These are phyloP conservation scores for Falco cherrug DNA, from an alignment of 2,797 vertebrate genomes.

Conservation along the genomic window DNA sequence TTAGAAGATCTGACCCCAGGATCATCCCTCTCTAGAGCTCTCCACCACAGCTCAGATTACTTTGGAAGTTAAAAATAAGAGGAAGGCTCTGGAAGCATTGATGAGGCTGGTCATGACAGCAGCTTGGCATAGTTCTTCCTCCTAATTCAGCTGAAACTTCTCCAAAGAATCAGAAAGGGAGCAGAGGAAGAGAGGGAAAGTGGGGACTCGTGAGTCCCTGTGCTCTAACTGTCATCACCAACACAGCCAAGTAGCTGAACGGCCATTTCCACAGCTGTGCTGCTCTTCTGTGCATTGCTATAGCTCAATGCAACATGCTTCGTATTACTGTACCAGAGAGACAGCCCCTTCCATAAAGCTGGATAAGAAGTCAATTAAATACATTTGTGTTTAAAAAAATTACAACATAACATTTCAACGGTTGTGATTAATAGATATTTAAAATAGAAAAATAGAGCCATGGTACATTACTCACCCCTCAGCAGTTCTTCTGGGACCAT, in stretches of 20 bases:
- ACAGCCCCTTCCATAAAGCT: conserved; percentile 10
- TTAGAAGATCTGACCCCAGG: background rate
- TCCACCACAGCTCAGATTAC: background rate
- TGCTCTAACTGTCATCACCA: conserved; percentile 53
- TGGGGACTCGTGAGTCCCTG: conserved; percentile 21
- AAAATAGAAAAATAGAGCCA: conserved; percentile 58
- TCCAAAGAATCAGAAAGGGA: conserved; percentile 28
- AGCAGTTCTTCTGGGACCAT: conserved; percentile 13
- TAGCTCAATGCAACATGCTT: background rate
- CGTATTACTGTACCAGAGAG: conserved; percentile 33
- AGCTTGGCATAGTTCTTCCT: conserved; percentile 30
- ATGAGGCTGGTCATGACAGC: conserved; percentile 1
- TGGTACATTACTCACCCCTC: conserved; percentile 55
- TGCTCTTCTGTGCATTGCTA: background rate
- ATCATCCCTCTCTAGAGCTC: background rate
- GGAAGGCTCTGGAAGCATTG: conserved; percentile 1
- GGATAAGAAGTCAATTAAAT: conserved; percentile 54
- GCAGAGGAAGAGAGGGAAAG: conserved; percentile 20
- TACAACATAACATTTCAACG: conserved; percentile 63
- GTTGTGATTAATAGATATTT: conserved; percentile 67
- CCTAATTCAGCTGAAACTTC: conserved; percentile 16
- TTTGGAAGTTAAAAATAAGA: background rate
- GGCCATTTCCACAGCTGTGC: conserved; percentile 23
- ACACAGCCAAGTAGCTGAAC: conserved; percentile 37
- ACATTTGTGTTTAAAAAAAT: conserved; percentile 56